These are phyloP conservation scores for Bombus pascuorum DNA, from an alignment of 1,140 invertebrate species.

Conservation along the genomic window DNA sequence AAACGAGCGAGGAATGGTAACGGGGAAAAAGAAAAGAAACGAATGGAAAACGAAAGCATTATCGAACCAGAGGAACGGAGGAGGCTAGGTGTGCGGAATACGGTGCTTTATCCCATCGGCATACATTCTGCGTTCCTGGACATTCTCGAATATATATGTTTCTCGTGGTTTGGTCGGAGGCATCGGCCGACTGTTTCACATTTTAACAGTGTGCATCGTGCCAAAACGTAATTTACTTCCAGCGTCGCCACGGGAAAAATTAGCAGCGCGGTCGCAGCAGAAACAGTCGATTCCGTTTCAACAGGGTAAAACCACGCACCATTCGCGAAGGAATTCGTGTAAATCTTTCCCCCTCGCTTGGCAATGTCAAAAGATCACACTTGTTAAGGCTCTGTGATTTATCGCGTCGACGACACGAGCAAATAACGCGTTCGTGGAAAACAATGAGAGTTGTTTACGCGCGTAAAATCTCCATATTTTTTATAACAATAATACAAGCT, in stretches of 20 bases:
- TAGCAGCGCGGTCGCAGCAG: conserved; percentile 13
- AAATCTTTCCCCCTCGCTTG: conserved; percentile 5
- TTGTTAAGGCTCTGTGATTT: conserved; percentile 19
- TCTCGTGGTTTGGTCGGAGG: conserved; percentile 25
- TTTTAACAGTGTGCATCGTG: conserved; percentile 33
- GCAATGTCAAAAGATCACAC: background rate
- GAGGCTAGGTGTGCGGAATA: conserved; percentile 39
- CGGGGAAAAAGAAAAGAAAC: background rate
- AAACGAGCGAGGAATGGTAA: background rate
- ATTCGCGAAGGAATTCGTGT: background rate
- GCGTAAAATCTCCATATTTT: too few species aligned
- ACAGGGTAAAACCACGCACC: conserved; percentile 2
- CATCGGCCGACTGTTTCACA: conserved; percentile 25
- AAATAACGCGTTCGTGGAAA: background rate
- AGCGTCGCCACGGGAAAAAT: conserved; percentile 18
- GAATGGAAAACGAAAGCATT: conserved; percentile 63
- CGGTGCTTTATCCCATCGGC: conserved; percentile 67
- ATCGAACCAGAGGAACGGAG: conserved; percentile 66
- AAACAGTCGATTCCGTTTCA: background rate
- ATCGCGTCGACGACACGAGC: background rate
- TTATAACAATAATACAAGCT: background rate
- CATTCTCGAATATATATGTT: conserved; percentile 58
- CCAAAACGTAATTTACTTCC: conserved; percentile 39
- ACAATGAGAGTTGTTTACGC: background rate
- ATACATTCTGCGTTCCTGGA: conserved; percentile 56